A percentile compares a stretch with the other conserved stretches of the same genome.
Evolutionary conservation across 2,888 invertebrate species (phyloP).

Genomic region (Brachyopa scutellaris): DNA sequence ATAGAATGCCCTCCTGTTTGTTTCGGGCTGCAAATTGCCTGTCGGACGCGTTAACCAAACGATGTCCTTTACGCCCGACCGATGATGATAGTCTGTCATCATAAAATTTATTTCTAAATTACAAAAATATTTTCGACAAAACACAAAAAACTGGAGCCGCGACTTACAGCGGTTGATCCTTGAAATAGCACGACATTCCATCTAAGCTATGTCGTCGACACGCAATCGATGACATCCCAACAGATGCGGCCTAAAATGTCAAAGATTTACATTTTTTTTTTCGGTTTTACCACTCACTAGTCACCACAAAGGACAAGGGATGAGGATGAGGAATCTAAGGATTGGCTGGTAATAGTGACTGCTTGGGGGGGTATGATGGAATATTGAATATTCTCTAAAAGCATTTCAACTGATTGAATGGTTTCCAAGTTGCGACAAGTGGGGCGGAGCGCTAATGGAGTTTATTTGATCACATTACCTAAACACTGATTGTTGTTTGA

Average conservation of each 20-base stretch:
- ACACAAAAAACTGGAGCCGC: too few relatives aligned
- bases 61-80: constrained; percentile 27
- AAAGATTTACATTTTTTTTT: constrained; percentile 4
- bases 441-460: not conserved
- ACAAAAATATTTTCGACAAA: constrained; percentile 6
- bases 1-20: constrained; percentile 1
- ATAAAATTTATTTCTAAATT: constrained; percentile 44
- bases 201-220: not conserved
- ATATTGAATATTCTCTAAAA: constrained; percentile 9
- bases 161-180: too few relatives aligned
- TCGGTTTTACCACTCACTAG: not conserved
- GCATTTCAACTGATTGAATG: constrained; percentile 12
- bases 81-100: constrained; percentile 21
- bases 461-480: not conserved
- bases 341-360: not conserved
- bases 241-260: constrained; percentile 27
- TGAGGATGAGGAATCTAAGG: not conserved
- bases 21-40: constrained; percentile 20
- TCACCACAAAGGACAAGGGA: not conserved
- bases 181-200: not conserved
- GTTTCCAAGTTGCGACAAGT: not conserved
- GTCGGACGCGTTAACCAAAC: constrained; percentile 22
- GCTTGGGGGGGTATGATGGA: not conserved
- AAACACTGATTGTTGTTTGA: not conserved
- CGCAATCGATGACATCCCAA: constrained; percentile 18